Evolutionary conservation across 2,113 vertebrate genomes (phyloP).

Genomic region (Macquaria ambigua): DNA sequence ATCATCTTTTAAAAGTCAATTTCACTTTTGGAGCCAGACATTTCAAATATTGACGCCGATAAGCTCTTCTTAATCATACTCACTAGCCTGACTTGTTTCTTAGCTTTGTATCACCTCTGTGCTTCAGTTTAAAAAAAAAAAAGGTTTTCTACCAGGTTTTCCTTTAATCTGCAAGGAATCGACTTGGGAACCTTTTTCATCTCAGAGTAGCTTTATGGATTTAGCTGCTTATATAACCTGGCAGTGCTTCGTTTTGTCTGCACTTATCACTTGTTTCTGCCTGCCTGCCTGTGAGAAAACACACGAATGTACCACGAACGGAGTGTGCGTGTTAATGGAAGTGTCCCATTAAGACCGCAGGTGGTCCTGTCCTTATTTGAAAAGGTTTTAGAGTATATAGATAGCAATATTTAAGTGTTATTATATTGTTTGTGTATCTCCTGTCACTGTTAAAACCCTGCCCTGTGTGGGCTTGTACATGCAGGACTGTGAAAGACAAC

Average conservation of each 20-base stretch:
- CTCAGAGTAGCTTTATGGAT: slow-evolving; percentile 73
- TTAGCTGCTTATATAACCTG: slow-evolving; percentile 63
- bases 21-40: slow-evolving; percentile 63
- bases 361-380: slow-evolving; percentile 49
- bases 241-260: slow-evolving; percentile 67
- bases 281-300: slow-evolving; percentile 68
- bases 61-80: slow-evolving; percentile 57
- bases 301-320: slow-evolving; percentile 74
- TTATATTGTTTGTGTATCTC: slow-evolving; percentile 71
- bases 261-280: slow-evolving; percentile 65
- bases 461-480: slow-evolving; percentile 41
- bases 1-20: slow-evolving; percentile 24
- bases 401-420: slow-evolving; percentile 83
- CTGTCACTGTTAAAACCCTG: slow-evolving; percentile 66
- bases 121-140: slow-evolving; percentile 61
- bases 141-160: slow-evolving; percentile 41
- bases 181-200: slow-evolving; percentile 46
- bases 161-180: slow-evolving; percentile 25
- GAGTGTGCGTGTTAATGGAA: slow-evolving; percentile 52
- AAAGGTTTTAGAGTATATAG: slow-evolving; percentile 73
- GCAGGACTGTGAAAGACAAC: slow-evolving; percentile 73
- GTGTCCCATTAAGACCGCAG: slow-evolving; percentile 43
- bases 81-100: slow-evolving; percentile 53
- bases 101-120: slow-evolving; percentile 74
- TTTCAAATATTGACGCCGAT: slow-evolving; percentile 49